Conservation (phyloP, 2,113 vertebrate species). For the Morphnarchus princeps region DNA sequence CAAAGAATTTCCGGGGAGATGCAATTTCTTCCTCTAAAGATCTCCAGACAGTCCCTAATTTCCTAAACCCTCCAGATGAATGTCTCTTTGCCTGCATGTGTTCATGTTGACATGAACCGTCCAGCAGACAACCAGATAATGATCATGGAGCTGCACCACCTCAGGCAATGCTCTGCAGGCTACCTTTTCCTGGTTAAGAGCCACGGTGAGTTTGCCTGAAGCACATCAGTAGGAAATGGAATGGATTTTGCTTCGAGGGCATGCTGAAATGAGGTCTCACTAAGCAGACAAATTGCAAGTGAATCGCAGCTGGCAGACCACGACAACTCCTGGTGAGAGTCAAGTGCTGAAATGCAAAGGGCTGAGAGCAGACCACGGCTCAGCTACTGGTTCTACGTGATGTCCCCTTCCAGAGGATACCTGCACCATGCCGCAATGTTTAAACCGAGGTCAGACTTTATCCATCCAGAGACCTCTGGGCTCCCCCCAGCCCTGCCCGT, state of each 20-base stretch:
- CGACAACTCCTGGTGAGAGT: not conserved
- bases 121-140: not conserved
- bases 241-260: not conserved
- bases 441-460: not conserved
- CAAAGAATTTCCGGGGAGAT: not conserved
- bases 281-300: too few relatives aligned
- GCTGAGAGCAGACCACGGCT: not conserved
- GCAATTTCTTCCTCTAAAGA: not conserved
- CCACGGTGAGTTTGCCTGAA: not conserved
- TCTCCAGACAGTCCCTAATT: not conserved
- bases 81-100: not conserved
- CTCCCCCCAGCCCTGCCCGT: not conserved
- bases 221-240: not conserved
- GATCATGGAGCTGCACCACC: not conserved
- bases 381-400: not conserved
- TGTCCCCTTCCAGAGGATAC: not conserved
- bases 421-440: not conserved
- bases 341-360: not conserved
- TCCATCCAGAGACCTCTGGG: not conserved
- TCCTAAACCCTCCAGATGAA: not conserved
- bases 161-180: not conserved
- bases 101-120: accelerated
- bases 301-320: not conserved
- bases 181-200: not conserved
- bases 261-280: not conserved